These are phyloP conservation scores for Heliconius charithonia DNA, from an alignment of 2,888 invertebrate genomes.

Conservation along the genomic window DNA sequence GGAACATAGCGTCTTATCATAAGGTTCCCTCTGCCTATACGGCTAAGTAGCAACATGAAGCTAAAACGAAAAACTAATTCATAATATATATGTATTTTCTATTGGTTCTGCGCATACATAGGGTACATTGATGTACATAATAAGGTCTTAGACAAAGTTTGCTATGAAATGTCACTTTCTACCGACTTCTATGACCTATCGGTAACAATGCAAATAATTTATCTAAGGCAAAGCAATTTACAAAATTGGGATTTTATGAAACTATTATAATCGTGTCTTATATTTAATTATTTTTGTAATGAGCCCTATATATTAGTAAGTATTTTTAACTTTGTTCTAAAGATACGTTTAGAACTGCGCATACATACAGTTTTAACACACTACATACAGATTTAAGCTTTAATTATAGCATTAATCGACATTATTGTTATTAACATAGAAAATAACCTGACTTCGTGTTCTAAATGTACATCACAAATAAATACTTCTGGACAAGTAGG, in stretches of 20 bases:
- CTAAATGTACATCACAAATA: too few relatives aligned
- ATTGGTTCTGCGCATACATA: slow-evolving; percentile 29
- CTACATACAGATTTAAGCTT: not conserved
- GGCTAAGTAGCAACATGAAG: too few relatives aligned
- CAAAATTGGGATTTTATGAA: too few relatives aligned
- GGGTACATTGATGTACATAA: too few relatives aligned
- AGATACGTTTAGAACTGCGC: not conserved
- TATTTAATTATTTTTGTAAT: not conserved
- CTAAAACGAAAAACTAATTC: too few relatives aligned
- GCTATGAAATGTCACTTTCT: slow-evolving; percentile 34
- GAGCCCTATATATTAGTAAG: not conserved
- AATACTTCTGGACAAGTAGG: too few relatives aligned
- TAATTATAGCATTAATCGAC: not conserved
- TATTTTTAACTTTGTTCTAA: not conserved
- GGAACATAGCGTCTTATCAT: too few relatives aligned
- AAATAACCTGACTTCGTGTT: not conserved
- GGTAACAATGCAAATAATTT: not conserved
- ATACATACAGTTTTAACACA: too few relatives aligned
- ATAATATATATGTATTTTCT: slow-evolving; percentile 30
- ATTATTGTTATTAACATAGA: not conserved
- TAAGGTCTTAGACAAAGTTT: not conserved
- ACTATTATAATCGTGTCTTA: too few relatives aligned
- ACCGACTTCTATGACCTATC: not conserved
- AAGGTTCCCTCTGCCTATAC: too few relatives aligned
- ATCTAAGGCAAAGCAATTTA: not conserved